Conservation (phyloP, 2,113 vertebrate genomes). For the Columba janthina region DNA sequence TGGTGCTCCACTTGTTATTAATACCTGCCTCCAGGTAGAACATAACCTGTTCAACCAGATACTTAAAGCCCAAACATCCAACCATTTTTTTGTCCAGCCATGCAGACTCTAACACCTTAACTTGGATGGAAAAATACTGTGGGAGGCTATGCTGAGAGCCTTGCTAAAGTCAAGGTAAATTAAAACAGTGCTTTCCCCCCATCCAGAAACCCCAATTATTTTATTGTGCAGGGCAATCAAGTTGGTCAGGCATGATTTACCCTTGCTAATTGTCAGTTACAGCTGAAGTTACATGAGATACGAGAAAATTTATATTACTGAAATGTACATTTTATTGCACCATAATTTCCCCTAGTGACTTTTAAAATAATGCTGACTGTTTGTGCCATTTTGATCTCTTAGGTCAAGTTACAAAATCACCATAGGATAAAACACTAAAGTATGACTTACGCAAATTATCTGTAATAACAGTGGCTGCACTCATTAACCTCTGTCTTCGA, state of each 20-base stretch:
- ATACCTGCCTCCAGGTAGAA: not conserved
- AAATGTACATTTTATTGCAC: not conserved
- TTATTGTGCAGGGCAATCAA: not conserved
- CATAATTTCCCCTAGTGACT: not conserved
- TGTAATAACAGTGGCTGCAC: conserved; percentile 59
- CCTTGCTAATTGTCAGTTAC: not conserved
- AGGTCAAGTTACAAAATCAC: not conserved
- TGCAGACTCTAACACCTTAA: not conserved
- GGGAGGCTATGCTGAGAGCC: not conserved
- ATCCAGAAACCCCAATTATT: not conserved
- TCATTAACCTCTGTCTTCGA: conserved; percentile 64
- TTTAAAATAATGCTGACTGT: not conserved
- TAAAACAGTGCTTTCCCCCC: not conserved
- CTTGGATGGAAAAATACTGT: not conserved
- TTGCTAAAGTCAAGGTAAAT: not conserved
- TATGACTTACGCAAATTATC: conserved; percentile 37
- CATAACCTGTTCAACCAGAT: not conserved
- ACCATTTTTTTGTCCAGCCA: not conserved
- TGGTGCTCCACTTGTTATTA: not conserved
- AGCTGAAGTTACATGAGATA: not conserved
- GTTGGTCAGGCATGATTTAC: not conserved
- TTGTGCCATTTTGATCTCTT: not conserved
- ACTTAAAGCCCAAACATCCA: not conserved
- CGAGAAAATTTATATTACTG: not conserved
- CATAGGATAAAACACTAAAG: not conserved